Conservation (phyloP, 2,888 invertebrate genomes). For the Drosophila falleni region DNA sequence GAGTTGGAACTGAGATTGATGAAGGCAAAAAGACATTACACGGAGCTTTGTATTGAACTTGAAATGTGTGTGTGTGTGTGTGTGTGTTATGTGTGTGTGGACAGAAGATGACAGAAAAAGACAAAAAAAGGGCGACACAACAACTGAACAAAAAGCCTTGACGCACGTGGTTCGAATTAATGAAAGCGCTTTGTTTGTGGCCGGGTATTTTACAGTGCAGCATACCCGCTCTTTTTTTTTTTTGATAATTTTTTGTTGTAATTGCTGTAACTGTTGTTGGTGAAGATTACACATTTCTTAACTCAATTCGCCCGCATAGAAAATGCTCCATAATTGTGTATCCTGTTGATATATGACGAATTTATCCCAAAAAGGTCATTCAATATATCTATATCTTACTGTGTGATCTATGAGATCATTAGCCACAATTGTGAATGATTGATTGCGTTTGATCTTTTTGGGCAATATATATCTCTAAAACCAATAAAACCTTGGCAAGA, state of each 20-base stretch:
- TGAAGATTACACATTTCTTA: background rate
- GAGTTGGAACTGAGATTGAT: constrained; percentile 14
- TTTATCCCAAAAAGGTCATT: background rate
- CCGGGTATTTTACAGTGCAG: background rate
- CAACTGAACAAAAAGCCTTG: constrained; percentile 5
- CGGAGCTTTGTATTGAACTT: constrained; percentile 20
- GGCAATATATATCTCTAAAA: constrained; percentile 11
- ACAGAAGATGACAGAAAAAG: constrained; percentile 2
- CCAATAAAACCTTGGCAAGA: constrained; percentile 11
- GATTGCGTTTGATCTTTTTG: constrained; percentile 5
- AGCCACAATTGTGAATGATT: constrained; percentile 20
- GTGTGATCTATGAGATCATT: constrained; percentile 17
- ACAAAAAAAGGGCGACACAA: constrained; percentile 3
- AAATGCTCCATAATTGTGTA: background rate
- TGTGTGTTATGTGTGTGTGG: constrained; percentile 6
- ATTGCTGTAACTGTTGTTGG: background rate
- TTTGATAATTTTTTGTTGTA: background rate
- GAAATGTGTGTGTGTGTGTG: constrained; percentile 16
- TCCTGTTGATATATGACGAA: constrained; percentile 9
- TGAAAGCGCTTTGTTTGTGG: constrained; percentile 32
- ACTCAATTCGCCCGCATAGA: background rate
- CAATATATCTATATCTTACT: background rate
- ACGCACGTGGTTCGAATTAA: constrained; percentile 28
- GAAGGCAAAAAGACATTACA: constrained; percentile 17
- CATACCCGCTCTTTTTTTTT: background rate